A percentile compares a stretch with the other conserved stretches of the same genome.
phyloP scores from a whole-genome alignment of 2,797 vertebrate genomes.

The Pipistrellus nathusii region DNA sequence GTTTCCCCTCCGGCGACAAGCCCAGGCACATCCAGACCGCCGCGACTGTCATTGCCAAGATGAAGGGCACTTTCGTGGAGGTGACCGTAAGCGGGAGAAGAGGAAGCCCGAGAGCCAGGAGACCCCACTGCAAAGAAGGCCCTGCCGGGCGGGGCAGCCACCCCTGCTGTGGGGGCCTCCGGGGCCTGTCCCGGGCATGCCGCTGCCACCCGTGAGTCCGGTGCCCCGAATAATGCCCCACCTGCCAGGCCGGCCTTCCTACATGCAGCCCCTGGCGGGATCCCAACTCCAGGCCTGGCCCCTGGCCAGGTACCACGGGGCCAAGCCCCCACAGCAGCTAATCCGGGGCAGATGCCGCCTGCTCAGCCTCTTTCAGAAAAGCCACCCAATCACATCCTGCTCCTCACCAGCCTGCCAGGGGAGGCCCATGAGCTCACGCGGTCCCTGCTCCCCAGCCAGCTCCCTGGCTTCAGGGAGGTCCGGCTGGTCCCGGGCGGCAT shows the following conservation, averaged over 20 bases:
- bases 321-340: conserved; percentile 94
- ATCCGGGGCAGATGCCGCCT: conserved; percentile 94
- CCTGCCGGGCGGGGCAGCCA: conserved; percentile 84
- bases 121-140: conserved; percentile 88
- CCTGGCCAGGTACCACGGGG: conserved; percentile 93
- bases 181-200: conserved; percentile 92
- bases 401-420: conserved; percentile 96
- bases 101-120: conserved; percentile 92
- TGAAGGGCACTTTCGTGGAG: conserved; percentile 96
- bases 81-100: conserved; percentile 95
- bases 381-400: conserved; percentile 96
- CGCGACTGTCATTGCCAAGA: conserved; percentile 96
- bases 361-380: conserved; percentile 94
- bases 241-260: conserved; percentile 94
- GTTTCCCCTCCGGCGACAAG: conserved; percentile 96
- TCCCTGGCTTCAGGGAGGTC: conserved; percentile 98
- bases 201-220: conserved; percentile 90
- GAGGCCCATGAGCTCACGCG: conserved; percentile 97
- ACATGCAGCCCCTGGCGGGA: conserved; percentile 98
- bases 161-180: conserved; percentile 88
- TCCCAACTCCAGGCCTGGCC: conserved; percentile 94
- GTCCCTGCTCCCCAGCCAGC: conserved; percentile 98
- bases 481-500: conserved; percentile 96
- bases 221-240: conserved; percentile 95
- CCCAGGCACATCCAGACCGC: conserved; percentile 95